Evolutionary conservation across 2,797 vertebrate genomes (phyloP).

Genomic region (Crax fasciolata): DNA sequence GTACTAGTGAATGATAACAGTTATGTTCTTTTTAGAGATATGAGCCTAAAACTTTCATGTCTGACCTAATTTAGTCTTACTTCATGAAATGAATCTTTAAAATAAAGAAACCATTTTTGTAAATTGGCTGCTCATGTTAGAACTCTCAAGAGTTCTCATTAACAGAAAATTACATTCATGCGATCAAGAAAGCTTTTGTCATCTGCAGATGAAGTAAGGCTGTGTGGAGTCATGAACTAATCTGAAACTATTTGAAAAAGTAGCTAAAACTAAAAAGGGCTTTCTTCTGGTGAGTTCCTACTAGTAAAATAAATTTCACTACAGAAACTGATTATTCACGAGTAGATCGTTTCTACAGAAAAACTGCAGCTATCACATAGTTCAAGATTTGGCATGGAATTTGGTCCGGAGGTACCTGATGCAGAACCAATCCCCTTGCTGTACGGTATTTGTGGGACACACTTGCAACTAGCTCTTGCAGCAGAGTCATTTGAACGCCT

Average conservation of each 20-base stretch:
- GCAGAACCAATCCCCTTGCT: background rate
- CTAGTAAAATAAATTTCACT: background rate
- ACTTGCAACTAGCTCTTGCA: background rate
- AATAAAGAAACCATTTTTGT: slow-evolving; percentile 44
- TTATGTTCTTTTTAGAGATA: slow-evolving; percentile 34
- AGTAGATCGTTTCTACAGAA: background rate
- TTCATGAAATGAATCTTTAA: slow-evolving; percentile 50
- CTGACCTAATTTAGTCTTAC: slow-evolving; percentile 53
- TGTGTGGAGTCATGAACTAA: slow-evolving; percentile 27
- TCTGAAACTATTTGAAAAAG: slow-evolving; percentile 53
- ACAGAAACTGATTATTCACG: background rate
- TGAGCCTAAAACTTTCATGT: slow-evolving; percentile 37
- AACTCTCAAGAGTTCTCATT: slow-evolving; percentile 73
- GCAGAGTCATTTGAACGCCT: background rate
- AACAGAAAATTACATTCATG: slow-evolving; percentile 64
- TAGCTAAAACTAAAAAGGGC: slow-evolving; percentile 17
- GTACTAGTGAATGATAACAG: slow-evolving; percentile 38
- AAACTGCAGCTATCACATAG: background rate
- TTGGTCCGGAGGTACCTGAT: background rate
- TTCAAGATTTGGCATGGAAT: background rate
- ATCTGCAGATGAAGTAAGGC: slow-evolving; percentile 58
- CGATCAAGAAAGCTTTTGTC: slow-evolving; percentile 63
- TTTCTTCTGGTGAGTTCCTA: background rate
- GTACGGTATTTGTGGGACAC: background rate
- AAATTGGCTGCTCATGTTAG: slow-evolving; percentile 39